A percentile compares a stretch with the other conserved stretches of the same genome.
These are phyloP conservation scores for Sigmodon hispidus DNA, from an alignment of 2,113 vertebrate genomes.

Conservation along the genomic window DNA sequence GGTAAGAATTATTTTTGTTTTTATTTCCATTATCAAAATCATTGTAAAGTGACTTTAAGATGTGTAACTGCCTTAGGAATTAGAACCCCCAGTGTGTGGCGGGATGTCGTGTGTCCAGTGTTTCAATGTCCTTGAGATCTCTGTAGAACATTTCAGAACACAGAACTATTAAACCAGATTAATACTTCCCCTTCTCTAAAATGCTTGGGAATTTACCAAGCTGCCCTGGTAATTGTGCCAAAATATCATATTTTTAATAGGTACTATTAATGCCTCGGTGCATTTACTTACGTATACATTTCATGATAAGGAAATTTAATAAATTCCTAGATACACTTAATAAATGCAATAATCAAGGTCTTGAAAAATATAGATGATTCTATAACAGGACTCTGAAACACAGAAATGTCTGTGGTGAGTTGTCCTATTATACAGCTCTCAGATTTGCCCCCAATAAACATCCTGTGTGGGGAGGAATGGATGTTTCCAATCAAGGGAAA, in stretches of 20 bases:
- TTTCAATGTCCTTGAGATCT: not conserved
- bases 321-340: not conserved
- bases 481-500: not conserved
- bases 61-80: not conserved
- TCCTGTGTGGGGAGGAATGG: not conserved
- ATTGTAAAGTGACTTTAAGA: not conserved
- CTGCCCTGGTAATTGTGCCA: not conserved
- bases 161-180: not conserved
- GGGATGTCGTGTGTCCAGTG: not conserved
- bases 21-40: slow-evolving; percentile 16
- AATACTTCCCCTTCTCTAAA: not conserved
- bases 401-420: not conserved
- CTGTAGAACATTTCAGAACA: not conserved
- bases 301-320: slow-evolving; percentile 42
- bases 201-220: too few relatives aligned
- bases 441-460: not conserved
- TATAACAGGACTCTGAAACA: not conserved
- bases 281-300: slow-evolving; percentile 17
- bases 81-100: not conserved
- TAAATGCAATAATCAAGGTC: slow-evolving; percentile 34
- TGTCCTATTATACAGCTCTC: not conserved
- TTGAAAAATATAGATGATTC: not conserved
- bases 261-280: slow-evolving; percentile 38
- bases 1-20: not conserved
- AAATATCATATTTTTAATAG: not conserved